Percentiles rank a stretch among this genome's conserved stretches.
Conservation (phyloP, 2,113 vertebrate species). For the Lasiurus borealis region DNA sequence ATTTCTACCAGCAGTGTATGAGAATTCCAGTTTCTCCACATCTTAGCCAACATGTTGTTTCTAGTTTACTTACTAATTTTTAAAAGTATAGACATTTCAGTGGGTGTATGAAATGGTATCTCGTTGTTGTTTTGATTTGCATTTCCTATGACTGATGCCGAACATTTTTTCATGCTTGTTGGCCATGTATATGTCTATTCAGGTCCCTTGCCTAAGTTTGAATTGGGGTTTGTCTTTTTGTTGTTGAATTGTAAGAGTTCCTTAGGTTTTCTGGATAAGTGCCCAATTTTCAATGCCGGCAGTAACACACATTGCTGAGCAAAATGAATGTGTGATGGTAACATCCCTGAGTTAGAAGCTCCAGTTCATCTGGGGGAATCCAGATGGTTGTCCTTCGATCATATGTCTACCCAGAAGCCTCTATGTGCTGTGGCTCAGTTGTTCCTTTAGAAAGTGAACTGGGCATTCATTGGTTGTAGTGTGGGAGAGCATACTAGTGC, state of each 20-base stretch:
- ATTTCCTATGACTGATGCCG: background rate
- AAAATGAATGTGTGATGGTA: background rate
- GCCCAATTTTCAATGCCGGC: background rate
- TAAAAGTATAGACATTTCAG: background rate
- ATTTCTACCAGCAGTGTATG: background rate
- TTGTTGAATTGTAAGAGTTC: slow-evolving; percentile 14
- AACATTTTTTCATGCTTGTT: background rate
- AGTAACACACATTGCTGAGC: background rate
- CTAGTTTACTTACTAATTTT: background rate
- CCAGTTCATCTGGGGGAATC: background rate
- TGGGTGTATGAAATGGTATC: background rate
- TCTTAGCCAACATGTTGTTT: background rate
- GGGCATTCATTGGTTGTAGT: background rate
- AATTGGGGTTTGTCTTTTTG: background rate
- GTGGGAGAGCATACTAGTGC: background rate
- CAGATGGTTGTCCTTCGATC: background rate
- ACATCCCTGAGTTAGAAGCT: background rate
- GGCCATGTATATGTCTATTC: background rate
- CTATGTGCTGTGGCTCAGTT: background rate
- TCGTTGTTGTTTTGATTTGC: background rate
- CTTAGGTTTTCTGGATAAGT: background rate
- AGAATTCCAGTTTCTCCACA: background rate
- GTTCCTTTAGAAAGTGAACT: background rate
- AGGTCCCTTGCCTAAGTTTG: background rate
- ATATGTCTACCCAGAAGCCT: background rate